Evolutionary conservation across 2,888 invertebrate species (phyloP).

Genomic region (Ennomos fuscantarius): DNA sequence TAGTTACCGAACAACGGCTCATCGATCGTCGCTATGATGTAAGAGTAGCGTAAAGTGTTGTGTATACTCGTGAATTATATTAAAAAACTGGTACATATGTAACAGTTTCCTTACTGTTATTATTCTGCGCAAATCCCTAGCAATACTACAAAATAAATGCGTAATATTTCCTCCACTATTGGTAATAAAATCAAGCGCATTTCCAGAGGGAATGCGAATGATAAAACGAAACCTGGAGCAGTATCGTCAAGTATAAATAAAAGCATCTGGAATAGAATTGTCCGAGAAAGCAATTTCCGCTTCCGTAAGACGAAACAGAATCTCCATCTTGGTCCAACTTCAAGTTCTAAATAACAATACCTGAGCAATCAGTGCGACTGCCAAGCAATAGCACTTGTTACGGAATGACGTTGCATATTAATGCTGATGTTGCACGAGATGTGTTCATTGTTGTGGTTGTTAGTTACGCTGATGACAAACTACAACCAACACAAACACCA

Average conservation of each 20-base stretch:
- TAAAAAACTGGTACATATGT: no score
- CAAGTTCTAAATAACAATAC: constrained; percentile 18
- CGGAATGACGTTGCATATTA: no score
- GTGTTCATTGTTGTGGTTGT: no score
- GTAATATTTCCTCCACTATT: constrained; percentile 24
- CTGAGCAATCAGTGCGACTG: constrained; percentile 7
- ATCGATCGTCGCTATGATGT: no score
- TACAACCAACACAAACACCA: no score
- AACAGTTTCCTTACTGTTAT: constrained; percentile 6
- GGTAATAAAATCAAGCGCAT: constrained; percentile 41
- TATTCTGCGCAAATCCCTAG: constrained; percentile 16
- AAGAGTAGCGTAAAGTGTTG: no score
- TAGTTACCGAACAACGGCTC: no score
- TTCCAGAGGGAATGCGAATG: constrained; percentile 25
- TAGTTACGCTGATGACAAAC: no score
- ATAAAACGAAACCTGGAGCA: constrained; percentile 41
- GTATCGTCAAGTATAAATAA: constrained; percentile 56
- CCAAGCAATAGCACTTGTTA: background rate
- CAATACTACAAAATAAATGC: constrained; percentile 20
- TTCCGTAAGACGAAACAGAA: constrained; percentile 58
- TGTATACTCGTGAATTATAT: no score
- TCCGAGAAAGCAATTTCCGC: constrained; percentile 62
- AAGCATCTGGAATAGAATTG: constrained; percentile 56
- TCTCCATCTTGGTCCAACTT: constrained; percentile 47
- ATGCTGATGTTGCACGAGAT: no score